Base-by-base conservation (phyloP, 53 echinoderm and acorn worm genomes). In the Apostichopus leukothele region DNA sequence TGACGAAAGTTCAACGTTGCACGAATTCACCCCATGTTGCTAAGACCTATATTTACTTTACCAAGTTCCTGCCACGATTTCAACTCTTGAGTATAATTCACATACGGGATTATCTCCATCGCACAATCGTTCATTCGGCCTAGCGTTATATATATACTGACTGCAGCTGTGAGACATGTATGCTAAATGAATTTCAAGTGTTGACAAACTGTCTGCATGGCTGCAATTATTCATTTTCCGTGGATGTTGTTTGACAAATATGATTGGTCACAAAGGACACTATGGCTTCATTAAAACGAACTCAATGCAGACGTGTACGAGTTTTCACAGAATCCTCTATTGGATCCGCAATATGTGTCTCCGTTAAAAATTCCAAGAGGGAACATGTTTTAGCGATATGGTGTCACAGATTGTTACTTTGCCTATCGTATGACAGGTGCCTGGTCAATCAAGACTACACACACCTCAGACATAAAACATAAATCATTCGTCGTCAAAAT, bases 401-500 rank as follows among this genome's bases (percentile, higher is more conserved):
- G 71, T 71, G 71, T 71, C 71, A 71, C 71, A 71, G 71, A 18
- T n/a, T 16, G 71, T 71, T 63, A 63, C 12, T 16, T 71, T 71
- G 71, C 71, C 71, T 71, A 71, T n/a, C 71, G 71, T 16, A 71
- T 71, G 71, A 71, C 71, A 71, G 71, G 71, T 71, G 71, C 71
- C 71, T 71, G 20, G 71, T 71, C 71, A 71, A 71, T 71, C 71
- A 71, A 71, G 71, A 71, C 71, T 71, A 71, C 71, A 71, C 71
- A 71, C 71, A 14, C 18, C 20, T 71, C 71, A 71, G 71, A 71
- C 71, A 19, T 71, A 71, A 71, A n/a, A 1, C 18, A 19, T 71
- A 71, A 71, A 71, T 71, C 71, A 19, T n/a, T n/a, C 18, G 71
- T 71, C 71, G 18, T n/a, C 71, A 71, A 18, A 71, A 71, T 71